Evolutionary conservation across 2,113 vertebrate species (phyloP), one percentile per base, ranked within the genome.

Genomic region (Dinomys branickii): DNA sequence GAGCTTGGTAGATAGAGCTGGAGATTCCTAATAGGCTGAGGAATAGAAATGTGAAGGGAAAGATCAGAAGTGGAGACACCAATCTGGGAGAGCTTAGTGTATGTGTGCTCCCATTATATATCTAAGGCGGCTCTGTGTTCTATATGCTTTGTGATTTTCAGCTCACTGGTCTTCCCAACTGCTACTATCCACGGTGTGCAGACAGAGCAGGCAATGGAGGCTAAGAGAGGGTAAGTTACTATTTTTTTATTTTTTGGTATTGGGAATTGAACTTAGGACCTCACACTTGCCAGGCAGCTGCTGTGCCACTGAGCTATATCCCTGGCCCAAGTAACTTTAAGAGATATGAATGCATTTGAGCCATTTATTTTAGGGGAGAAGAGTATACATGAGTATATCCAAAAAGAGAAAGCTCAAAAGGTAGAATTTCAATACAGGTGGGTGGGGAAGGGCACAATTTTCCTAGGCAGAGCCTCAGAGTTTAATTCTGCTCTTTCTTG

Each of bases 401-500:
- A 75, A 69, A 91, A 89, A 89, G 26, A 61, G 24, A 61, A 61
- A 17, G 59, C 16, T 84, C 73, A 17, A 54, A 75, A 86, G 17
- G 35, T 28, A 86, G 81, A 71, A 58, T 56, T 38, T 87, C 20
- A 50, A 83, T 78, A 47, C 2, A 24, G 24, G 56, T 83, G 67
- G 59, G 80, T 86, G 69, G 73, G 73, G 59, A 89, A 10, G 41
- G 91, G 16, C 50, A 50, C 82, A 3, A n/a, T 92, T 81, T 80
- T 94, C 83, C 91, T 87, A 95, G 13, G 0, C 17, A n/a, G 90
- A 59, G 17, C 96, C 85, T 71, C 26, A 22, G 95, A 78, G 47
- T 47, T 38, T 7, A 26, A 59, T 20, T 56, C 82, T 94, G 65
- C 88, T 44, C 19, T 50, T 95, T 88, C 90, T 50, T 92, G 86